These are phyloP conservation scores for Oreonectes daqikongensis DNA, from an alignment of 2,797 vertebrate species.

Conservation along the genomic window DNA sequence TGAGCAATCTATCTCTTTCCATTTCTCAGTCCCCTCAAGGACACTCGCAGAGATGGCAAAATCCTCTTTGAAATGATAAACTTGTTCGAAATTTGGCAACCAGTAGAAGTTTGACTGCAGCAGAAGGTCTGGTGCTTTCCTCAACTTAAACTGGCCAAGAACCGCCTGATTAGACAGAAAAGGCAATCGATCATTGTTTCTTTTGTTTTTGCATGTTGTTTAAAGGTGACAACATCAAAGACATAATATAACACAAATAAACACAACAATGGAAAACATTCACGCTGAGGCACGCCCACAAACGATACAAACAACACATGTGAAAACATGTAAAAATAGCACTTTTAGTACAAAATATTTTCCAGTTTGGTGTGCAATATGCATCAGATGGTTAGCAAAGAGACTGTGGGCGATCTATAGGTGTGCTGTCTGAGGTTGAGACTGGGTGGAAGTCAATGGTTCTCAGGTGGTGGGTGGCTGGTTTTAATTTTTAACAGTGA, in stretches of 20 bases:
- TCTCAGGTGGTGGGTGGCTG: neutral
- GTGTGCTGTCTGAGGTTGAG: neutral
- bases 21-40: neutral
- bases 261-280: neutral
- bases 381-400: neutral
- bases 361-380: neutral
- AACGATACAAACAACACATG: neutral
- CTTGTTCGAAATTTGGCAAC: neutral
- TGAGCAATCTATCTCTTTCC: constrained; percentile 12
- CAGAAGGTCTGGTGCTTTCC: neutral
- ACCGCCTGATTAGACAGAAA: neutral
- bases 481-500: neutral
- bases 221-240: neutral
- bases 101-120: neutral
- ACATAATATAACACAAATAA: neutral
- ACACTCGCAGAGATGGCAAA: neutral
- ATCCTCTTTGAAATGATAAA: constrained; percentile 2
- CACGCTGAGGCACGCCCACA: neutral
- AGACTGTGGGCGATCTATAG: neutral
- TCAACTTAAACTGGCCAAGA: neutral
- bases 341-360: neutral
- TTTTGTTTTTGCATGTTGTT: neutral
- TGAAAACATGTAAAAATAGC: neutral
- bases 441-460: neutral
- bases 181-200: neutral